Base-by-base conservation (phyloP, 2,888 invertebrate genomes). In the Pollenia griseotomentosa region DNA sequence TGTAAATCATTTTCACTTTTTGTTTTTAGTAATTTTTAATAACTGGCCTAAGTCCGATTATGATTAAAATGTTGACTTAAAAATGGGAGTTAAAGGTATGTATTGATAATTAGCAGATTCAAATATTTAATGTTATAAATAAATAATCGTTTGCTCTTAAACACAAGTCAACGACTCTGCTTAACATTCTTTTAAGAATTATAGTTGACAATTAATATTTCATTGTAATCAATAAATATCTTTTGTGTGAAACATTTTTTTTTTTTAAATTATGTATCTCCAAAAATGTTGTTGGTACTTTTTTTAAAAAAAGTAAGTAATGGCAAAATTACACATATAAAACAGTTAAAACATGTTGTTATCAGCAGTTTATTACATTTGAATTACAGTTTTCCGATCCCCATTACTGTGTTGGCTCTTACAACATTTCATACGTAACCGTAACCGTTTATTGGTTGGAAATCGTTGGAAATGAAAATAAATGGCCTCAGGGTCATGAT, bases 291-390 rank as follows among this genome's bases (percentile, higher is more conserved):
- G 9, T 75, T 55, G 0, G n/a, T 44, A 55, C 12, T 42, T 33
- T 33, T 55, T 46, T 53, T 11, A 9, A 11, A 46, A 68, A 44
- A 46, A 33, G 2, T 33, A 78, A 78, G 55, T 84, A 87, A 87
- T 83, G 77, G 74, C 68, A 78, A 87, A 79, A 87, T 82, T 85
- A 57, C 53, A 78, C 40, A 81, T 19, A 78, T 65, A 78, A 84
- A 81, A 53, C 68, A 68, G 78, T 74, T 84, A 87, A 87, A 84
- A 79, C 74, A 82, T 87, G 78, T 82, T 84, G 84, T 84, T 84
- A 87, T 87, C 87, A 87, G 78, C 87, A 87, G 87, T 87, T 85
- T 84, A 82, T 87, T 84, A 84, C 84, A 86, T 86, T 83, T 80
- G 86, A 81, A 86, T 86, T 86, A 83, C 80, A 83, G 83, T 80